A percentile compares a stretch with the other conserved stretches of the same genome.
These are phyloP conservation scores for Morbakka virulenta DNA, from an alignment of 30 jellyfish, hydroid and myxozoan genomes.

Conservation along the genomic window DNA sequence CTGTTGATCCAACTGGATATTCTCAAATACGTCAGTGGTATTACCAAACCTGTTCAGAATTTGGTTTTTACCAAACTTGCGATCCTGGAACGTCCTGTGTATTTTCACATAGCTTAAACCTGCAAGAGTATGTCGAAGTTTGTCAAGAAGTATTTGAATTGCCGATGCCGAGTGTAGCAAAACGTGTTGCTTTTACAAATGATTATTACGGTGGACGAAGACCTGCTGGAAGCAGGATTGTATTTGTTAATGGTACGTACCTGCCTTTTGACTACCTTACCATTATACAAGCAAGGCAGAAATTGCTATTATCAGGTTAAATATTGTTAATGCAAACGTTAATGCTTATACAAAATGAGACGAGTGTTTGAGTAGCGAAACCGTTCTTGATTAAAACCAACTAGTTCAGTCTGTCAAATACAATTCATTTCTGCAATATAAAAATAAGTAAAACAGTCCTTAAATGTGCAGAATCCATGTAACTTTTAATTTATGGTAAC, in stretches of 20 bases:
- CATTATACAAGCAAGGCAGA: too few species aligned
- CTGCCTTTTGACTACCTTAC: too few species aligned
- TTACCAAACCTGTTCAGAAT: conserved; percentile 63
- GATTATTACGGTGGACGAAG: conserved; percentile 50
- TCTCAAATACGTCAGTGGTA: conserved; percentile 57
- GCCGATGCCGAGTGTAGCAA: conserved; percentile 19
- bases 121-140: conserved; percentile 24
- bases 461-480: too few species aligned
- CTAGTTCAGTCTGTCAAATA: too few species aligned
- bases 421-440: too few species aligned
- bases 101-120: conserved; percentile 35
- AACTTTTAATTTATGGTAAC: too few species aligned
- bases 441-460: too few species aligned
- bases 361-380: too few species aligned
- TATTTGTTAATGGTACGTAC: conserved; percentile 73
- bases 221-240: conserved; percentile 61
- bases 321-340: too few species aligned
- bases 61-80: conserved; percentile 67
- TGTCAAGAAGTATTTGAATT: conserved; percentile 55
- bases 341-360: too few species aligned
- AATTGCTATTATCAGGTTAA: too few species aligned
- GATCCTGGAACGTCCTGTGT: conserved; percentile 48
- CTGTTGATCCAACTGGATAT: conserved; percentile 50
- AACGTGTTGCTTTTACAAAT: conserved; percentile 45
- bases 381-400: too few species aligned